Conservation (phyloP, 2,888 invertebrate species). For the Drosophila lutescens region DNA sequence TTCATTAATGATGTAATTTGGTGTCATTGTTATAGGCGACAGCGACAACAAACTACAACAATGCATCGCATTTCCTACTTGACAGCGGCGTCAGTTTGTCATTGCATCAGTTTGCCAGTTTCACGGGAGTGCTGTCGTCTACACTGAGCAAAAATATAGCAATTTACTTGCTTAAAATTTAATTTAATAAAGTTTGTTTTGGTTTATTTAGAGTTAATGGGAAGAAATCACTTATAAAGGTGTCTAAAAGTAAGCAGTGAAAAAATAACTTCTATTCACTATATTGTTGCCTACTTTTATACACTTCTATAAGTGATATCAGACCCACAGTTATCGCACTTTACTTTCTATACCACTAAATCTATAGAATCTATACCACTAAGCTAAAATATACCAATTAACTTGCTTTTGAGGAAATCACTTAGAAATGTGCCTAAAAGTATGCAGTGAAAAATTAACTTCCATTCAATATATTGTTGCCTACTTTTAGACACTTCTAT, state of each 20-base stretch:
- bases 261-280: not conserved
- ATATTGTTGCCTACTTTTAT: too few species aligned
- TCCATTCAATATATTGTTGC: too few species aligned
- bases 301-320: too few species aligned
- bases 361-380: too few species aligned
- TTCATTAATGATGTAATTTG: slow-evolving; percentile 66
- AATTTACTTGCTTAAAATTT: not conserved
- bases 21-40: slow-evolving; percentile 49
- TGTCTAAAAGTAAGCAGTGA: not conserved
- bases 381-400: too few species aligned
- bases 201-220: too few species aligned
- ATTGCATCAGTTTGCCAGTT: slow-evolving; percentile 43
- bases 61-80: slow-evolving; percentile 57
- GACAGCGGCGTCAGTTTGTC: slow-evolving; percentile 42
- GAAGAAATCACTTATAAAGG: too few species aligned
- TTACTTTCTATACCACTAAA: too few species aligned
- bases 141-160: not conserved
- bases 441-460: not conserved
- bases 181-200: too few species aligned
- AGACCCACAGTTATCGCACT: too few species aligned
- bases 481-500: too few species aligned
- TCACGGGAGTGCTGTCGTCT: slow-evolving; percentile 22
- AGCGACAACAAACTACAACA: slow-evolving; percentile 36
- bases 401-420: too few species aligned
- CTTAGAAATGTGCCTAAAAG: not conserved